Base-by-base conservation (phyloP, 2,888 invertebrate species). In the Coelinius sp. region DNA sequence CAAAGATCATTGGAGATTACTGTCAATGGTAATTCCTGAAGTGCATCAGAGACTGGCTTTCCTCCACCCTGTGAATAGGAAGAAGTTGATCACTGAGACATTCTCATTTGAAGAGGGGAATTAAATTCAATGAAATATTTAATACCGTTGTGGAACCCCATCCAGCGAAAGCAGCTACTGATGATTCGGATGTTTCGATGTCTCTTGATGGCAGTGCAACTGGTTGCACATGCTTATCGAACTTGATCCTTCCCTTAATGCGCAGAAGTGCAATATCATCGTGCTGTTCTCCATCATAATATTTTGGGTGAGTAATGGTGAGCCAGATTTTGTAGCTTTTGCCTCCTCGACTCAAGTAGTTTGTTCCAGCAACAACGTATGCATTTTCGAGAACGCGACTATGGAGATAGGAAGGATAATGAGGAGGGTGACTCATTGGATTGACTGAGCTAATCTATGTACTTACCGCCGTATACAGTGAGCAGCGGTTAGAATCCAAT, bases 381-480 rank as follows among this genome's bases (percentile, higher is more conserved):
- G 24, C 27, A 1, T 2, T n/a, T 3, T n/a, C 8, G 10, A 49
- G 12, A 12, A n/a, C 25, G 8, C 44, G n/a, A n/a, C n/a, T n/a
- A n/a, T n/a, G 8, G 44, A 44, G 12, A 44, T 14, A n/a, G n/a
- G 14, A n/a, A 44, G n/a, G 14, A n/a, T 1, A 44, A 44, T 44
- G 44, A 2, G 17, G 12, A n/a, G 5, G n/a, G 7, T 14, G 14
- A 44, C 10, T 35, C 8, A 35, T 35, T 7, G 27, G 7, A 27
- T 35, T 8, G 10, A 7, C 7, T 35, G 3, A 35, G 8, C 1
- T 6, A 35, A 7, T 35, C 35, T 35, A 10, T 8, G 8, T 8
- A 72, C 77, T 80, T 67, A 82, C 82, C 53, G 20, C 10, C 65
- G 73, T 76, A 83, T 76, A 66, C 83, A 83, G n/a, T 84, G 84